These are phyloP conservation scores for Bradysia coprophila DNA, from an alignment of 1,140 invertebrate species.

Conservation along the genomic window DNA sequence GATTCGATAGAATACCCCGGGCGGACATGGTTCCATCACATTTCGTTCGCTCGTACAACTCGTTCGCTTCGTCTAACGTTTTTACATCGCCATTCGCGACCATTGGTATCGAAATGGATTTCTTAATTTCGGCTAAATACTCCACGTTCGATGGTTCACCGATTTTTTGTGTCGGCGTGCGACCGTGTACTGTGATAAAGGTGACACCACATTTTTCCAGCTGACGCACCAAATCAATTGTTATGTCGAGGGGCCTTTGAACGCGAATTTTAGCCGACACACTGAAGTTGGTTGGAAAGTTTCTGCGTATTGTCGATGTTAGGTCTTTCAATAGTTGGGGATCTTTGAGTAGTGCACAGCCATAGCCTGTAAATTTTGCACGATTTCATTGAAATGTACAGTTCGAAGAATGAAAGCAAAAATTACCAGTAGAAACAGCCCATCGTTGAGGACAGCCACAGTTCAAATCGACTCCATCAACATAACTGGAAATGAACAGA, in stretches of 20 bases:
- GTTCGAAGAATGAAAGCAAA: no score
- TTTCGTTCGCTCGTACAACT: slow-evolving; percentile 41
- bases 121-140: slow-evolving; percentile 50
- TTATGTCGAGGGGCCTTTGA: slow-evolving; percentile 22
- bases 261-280: slow-evolving; percentile 88
- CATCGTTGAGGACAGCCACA: slow-evolving; percentile 94
- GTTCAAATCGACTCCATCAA: slow-evolving; percentile 86
- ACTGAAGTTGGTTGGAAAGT: slow-evolving; percentile 55
- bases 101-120: slow-evolving; percentile 56
- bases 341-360: slow-evolving; percentile 62
- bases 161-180: slow-evolving; percentile 63
- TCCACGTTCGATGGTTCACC: slow-evolving; percentile 58
- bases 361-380: no score
- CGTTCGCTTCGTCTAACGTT: slow-evolving; percentile 43
- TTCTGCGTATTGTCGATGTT: slow-evolving; percentile 51
- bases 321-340: slow-evolving; percentile 73
- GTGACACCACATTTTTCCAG: slow-evolving; percentile 70
- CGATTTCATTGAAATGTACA: no score
- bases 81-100: slow-evolving; percentile 85
- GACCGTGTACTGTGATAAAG: slow-evolving; percentile 79
- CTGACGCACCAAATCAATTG: slow-evolving; percentile 41
- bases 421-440: slow-evolving; percentile 80
- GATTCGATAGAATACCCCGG: slow-evolving; percentile 75
- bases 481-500: slow-evolving; percentile 35
- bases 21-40: slow-evolving; percentile 81